These are phyloP conservation scores for Furcifer pardalis DNA, from an alignment of 2,797 vertebrate species.

Conservation along the genomic window DNA sequence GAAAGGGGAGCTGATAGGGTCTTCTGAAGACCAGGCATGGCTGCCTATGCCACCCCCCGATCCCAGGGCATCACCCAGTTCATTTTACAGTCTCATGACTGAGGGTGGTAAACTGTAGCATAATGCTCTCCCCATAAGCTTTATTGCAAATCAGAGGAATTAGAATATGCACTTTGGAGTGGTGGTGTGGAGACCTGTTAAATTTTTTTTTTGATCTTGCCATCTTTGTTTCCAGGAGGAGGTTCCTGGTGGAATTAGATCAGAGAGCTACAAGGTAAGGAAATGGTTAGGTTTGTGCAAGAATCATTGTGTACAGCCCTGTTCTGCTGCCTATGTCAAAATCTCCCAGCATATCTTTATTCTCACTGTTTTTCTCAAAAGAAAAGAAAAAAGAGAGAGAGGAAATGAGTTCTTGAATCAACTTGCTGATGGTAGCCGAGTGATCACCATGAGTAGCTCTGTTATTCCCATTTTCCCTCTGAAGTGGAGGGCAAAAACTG, in stretches of 20 bases:
- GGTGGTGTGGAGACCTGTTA: no score
- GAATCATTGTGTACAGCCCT: background rate
- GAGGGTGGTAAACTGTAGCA: no score
- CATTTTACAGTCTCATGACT: no score
- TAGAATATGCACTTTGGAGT: no score
- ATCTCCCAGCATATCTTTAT: background rate
- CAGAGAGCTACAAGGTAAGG: constrained; percentile 78
- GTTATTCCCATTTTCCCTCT: background rate
- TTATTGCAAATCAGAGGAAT: no score
- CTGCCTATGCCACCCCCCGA: no score
- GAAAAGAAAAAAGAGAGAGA: background rate
- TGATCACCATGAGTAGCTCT: no score
- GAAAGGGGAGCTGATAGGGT: no score
- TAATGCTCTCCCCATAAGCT: no score
- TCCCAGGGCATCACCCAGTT: no score
- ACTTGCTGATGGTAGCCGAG: background rate
- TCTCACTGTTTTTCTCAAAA: background rate
- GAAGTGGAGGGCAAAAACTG: background rate
- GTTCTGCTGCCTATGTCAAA: background rate
- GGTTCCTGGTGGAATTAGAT: constrained; percentile 87
- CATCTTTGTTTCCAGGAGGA: constrained; percentile 79
- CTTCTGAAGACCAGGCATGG: no score
- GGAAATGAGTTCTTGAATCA: background rate
- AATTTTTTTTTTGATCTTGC: background rate
- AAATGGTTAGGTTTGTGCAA: no score